A percentile compares a stretch with the other conserved stretches of the same genome.
Evolutionary conservation across 1,140 invertebrate species (phyloP).

Genomic region (Drosophila truncata): DNA sequence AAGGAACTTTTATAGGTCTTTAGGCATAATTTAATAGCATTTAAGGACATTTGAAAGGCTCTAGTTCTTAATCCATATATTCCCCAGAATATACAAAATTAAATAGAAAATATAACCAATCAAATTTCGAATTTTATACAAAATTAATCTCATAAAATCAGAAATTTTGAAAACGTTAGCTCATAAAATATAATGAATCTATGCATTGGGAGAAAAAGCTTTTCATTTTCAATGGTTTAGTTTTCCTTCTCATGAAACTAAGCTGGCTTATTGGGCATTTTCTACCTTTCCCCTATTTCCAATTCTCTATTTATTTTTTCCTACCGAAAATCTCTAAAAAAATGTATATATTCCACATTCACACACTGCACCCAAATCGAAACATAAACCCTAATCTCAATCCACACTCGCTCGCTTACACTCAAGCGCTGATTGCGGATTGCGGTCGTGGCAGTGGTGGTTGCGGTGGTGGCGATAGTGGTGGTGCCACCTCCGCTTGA

Average conservation of each 20-base stretch:
- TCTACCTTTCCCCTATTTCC: constrained; percentile 1
- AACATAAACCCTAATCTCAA: constrained; percentile 18
- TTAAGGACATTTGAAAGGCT: neutral
- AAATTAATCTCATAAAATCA: neutral
- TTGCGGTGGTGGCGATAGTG: constrained; percentile 47
- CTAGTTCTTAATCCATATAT: neutral
- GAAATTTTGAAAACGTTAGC: neutral
- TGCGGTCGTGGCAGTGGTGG: constrained; percentile 47
- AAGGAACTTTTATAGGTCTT: no score
- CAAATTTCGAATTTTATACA: neutral
- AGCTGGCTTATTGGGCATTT: constrained; percentile 33
- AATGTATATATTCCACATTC: constrained; percentile 24
- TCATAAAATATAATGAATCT: neutral
- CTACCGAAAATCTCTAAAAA: constrained; percentile 6
- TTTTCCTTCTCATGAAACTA: neutral
- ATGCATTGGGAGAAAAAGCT: neutral
- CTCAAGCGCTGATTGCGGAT: constrained; percentile 78
- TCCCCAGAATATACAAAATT: neutral
- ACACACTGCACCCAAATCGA: constrained; percentile 22
- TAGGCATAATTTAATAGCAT: neutral
- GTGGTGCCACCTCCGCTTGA: constrained; percentile 36
- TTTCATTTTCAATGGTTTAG: neutral
- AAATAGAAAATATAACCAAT: neutral
- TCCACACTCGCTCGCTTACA: constrained; percentile 66
- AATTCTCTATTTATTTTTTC: neutral